A percentile compares a stretch with the other conserved stretches of the same genome.
Conservation (phyloP, 1,140 invertebrate species). For the Sycobia sp. region DNA sequence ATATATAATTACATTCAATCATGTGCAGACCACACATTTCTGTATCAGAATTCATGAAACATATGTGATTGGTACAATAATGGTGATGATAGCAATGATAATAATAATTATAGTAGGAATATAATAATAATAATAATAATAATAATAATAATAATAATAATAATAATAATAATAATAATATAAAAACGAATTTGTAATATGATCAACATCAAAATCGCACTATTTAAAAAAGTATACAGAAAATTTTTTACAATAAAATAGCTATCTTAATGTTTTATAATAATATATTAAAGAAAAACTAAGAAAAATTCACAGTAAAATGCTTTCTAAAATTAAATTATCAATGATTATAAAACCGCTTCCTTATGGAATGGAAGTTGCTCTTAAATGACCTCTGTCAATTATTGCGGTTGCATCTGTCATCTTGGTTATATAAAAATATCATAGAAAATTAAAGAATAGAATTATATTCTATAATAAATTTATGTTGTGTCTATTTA, state of each 20-base stretch:
- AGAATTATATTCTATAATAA: slow-evolving; percentile 40
- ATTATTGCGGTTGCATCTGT: slow-evolving; percentile 23
- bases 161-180: slow-evolving; percentile 5
- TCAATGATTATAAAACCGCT: slow-evolving; percentile 29
- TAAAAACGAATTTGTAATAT: slow-evolving; percentile 16
- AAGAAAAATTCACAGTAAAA: slow-evolving; percentile 28
- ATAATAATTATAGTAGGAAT: not conserved
- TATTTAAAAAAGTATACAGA: slow-evolving; percentile 19
- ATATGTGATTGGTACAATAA: slow-evolving; percentile 19
- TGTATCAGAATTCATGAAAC: slow-evolving; percentile 29
- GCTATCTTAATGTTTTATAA: slow-evolving; percentile 1
- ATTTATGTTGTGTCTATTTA: slow-evolving; percentile 8
- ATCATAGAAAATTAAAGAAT: slow-evolving; percentile 47
- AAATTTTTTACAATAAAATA: slow-evolving; percentile 19
- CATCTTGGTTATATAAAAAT: slow-evolving; percentile 46
- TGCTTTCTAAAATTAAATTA: slow-evolving; percentile 13
- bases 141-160: slow-evolving; percentile 13
- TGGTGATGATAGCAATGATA: slow-evolving; percentile 17
- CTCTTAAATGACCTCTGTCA: slow-evolving; percentile 18
- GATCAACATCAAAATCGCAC: not conserved
- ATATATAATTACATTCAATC: slow-evolving; percentile 34
- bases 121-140: slow-evolving; percentile 21
- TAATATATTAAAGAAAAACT: slow-evolving; percentile 1
- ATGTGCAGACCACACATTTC: slow-evolving; percentile 28
- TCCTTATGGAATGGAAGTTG: slow-evolving; percentile 27